Conservation (phyloP, 2,113 vertebrate species). For the Cariama cristata region DNA sequence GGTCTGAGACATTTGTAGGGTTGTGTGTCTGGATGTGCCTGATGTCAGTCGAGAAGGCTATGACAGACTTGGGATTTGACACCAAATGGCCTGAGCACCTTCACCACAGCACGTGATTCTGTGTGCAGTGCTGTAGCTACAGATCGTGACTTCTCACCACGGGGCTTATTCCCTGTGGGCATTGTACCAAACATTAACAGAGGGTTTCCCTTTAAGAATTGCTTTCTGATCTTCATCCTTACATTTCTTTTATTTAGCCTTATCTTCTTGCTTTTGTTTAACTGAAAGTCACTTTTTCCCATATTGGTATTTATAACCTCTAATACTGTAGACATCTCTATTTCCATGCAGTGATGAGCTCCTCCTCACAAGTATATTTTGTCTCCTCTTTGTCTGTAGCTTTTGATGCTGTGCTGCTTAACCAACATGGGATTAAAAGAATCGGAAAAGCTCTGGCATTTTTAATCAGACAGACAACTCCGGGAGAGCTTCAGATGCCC, state of each 20-base stretch:
- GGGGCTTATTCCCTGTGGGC: fast-evolving
- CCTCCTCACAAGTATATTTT: not conserved
- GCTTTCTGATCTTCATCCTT: not conserved
- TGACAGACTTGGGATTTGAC: not conserved
- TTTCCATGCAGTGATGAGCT: not conserved
- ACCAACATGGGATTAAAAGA: not conserved
- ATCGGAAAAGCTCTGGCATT: not conserved
- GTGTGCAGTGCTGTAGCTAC: fast-evolving
- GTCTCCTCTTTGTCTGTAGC: not conserved
- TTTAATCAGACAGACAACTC: not conserved
- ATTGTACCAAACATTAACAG: not conserved
- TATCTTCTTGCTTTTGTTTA: not conserved
- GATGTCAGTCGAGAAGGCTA: not conserved
- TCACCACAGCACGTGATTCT: fast-evolving
- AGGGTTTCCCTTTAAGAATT: not conserved
- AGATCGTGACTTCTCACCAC: not conserved
- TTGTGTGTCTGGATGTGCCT: not conserved
- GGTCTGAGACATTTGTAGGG: not conserved
- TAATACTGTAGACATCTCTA: not conserved
- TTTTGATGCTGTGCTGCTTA: not conserved
- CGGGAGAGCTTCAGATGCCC: not conserved
- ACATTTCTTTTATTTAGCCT: not conserved
- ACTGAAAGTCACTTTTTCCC: not conserved
- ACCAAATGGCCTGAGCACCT: not conserved
- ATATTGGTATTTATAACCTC: not conserved